Base-by-base conservation (phyloP, 1,140 invertebrate genomes). In the Drosophila tani region DNA sequence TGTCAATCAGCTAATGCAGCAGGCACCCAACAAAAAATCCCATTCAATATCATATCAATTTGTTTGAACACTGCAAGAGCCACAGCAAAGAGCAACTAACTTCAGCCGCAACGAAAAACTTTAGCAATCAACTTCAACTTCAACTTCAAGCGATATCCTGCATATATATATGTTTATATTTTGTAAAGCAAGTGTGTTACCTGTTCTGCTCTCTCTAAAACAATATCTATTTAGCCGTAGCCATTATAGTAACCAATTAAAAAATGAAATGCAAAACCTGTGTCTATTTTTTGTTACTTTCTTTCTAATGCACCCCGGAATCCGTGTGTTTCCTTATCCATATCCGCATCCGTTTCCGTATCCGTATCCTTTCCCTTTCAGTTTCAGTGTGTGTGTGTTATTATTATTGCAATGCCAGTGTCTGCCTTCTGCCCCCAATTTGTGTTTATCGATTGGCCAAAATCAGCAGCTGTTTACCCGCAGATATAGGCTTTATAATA, bases 381-480 rank as follows among this genome's bases (percentile, higher is more conserved):
- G 7, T 63, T 29, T 46, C 41, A 27, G 9, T 49, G 14, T 63
- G 29, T 68, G 17, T 62, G 19, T 57, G 35, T 50, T 35, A 41
- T 24, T 76, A 38, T 55, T 53, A 19, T 19, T 53, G 50, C 29
- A 79, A 87, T 87, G 76, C 64, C 78, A 84, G 53, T 71, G 60
- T 60, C 63, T 40, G 40, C 41, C 41, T 43, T 43, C n/a, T 56
- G 74, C 68, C 76, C 58, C 66, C 75, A 74, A 56, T 71, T 65
- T 79, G 74, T 62, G 59, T 66, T 56, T 83, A 86, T 86, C 83
- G 83, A 86, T 86, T 88, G 76, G 51, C 80, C 49, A 50, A 80
- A 79, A 85, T 84, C 85, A 90, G 85, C 85, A 88, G 85, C 85
- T 88, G 85, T 79, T 85, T 68, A 43, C 64, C 70, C 43, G 51